Percentiles rank a stretch among this genome's conserved stretches.
These are phyloP conservation scores for Drosophila nasuta DNA, from an alignment of 1,140 invertebrate species.

Conservation along the genomic window DNA sequence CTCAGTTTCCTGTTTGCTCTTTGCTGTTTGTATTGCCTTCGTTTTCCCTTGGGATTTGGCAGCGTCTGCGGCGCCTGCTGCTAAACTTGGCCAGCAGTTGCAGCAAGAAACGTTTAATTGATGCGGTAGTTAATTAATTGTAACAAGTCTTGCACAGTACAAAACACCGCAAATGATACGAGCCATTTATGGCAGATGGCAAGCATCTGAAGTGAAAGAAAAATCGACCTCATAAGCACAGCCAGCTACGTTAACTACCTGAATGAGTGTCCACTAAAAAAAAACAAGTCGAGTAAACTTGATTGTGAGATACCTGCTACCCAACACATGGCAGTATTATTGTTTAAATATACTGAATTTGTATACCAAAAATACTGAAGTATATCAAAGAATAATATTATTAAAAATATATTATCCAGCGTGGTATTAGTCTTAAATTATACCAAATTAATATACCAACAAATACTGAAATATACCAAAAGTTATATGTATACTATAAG, in stretches of 20 bases:
- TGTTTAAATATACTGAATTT: no score
- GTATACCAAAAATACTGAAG: no score
- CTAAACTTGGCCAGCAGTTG: conserved; percentile 17
- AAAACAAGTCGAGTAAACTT: neutral
- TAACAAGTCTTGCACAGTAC: conserved; percentile 62
- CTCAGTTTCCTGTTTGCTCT: conserved; percentile 26
- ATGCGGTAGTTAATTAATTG: conserved; percentile 79
- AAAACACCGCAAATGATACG: conserved; percentile 57
- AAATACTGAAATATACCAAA: no score
- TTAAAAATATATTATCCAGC: no score
- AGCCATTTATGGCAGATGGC: conserved; percentile 57
- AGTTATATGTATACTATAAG: no score
- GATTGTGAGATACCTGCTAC: no score
- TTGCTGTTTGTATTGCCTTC: no score
- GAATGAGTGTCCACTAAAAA: conserved; percentile 12
- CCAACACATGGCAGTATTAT: no score
- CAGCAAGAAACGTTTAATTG: conserved; percentile 69
- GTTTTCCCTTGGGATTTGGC: conserved; percentile 52
- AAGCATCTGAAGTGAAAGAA: conserved; percentile 13
- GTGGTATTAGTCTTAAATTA: no score
- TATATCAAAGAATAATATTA: no score
- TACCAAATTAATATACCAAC: no score
- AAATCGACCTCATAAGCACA: conserved; percentile 71
- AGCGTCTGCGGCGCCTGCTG: conserved; percentile 39
- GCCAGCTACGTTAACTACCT: conserved; percentile 66